Evolutionary conservation across 2,888 invertebrate species (phyloP), one percentile per base, ranked within the genome.

Genomic region (Antitype chi): DNA sequence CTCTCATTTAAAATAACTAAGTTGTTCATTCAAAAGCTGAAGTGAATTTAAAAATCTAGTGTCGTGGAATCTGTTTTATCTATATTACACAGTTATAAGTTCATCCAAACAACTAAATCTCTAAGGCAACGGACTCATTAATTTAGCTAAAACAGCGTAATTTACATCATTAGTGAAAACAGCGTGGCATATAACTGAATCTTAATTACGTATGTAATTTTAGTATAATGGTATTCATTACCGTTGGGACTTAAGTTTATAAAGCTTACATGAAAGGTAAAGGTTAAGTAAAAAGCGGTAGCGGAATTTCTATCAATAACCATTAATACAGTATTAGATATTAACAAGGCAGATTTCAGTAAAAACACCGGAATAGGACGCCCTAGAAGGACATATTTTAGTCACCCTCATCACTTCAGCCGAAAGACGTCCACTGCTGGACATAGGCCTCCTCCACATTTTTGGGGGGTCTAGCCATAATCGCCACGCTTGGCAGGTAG

Each of bases 151-250:
- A 82, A 73, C 59, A 72, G 68, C 49, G 66, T 66, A 69, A 77
- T 80, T 75, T 69, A 70, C 70, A 69, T 77, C 71, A 83, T 76
- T 76, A 78, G 74, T 63, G 75, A 76, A 78, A 78, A 74, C 66
- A 74, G 38, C 57, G 76, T 74, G 70, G 80, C 69, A 70, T 78
- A 70, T 67, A 76, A 70, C 77, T 80, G 70, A 83, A 76, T 85
- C 75, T 80, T 85, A 85, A 85, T 80, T 72, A 80, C 71, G 75
- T 72, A 60, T 64, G 69, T 85, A 71, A 85, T 76, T 76, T 85
- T 76, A 73, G 74, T 76, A 55, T 60, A 64, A 78, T 71, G 75
- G 62, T 72, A 76, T 84, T 84, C 74, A 81, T 84, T 71, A 80
- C 62, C 71, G 64, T 75, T 70, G 64, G 66, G 74, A 76, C 64